Evolutionary conservation across 2,888 invertebrate species (phyloP), one percentile per base, ranked within the genome.

Genomic region (Entomobrya proxima): DNA sequence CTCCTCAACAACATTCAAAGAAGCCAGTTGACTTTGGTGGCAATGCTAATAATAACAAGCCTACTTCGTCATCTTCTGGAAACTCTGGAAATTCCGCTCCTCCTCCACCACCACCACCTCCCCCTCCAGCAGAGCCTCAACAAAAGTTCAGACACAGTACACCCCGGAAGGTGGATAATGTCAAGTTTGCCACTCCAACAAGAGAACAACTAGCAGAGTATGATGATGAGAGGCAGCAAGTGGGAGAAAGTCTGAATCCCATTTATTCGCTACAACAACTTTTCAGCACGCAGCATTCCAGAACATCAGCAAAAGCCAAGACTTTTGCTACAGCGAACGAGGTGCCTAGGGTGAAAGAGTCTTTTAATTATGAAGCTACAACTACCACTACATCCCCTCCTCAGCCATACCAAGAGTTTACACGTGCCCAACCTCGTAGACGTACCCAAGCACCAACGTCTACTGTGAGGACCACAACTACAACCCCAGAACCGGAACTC

Each of bases 101-200:
- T 18, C 78, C 78, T 9, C 83, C 67, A 11, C 76, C 72, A 27
- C 82, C 75, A 24, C 72, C 86, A 55, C 87, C 84, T 21, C 79
- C 75, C 9, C 44, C 76, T 35, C 86, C 30, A 47, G 55, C 27
- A 37, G 81, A 86, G 5, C 85, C 87, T n/a, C 86, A 87, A 1
- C 80, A 85, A 11, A 90, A 89, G 75, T 90, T 90, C 80, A 80
- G 90, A 55, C 90, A 90, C 40, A 89, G 89, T 35, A 90, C 90
- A 0, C 90, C 90, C 1, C 76, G 90, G 35, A 88, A 88, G 52
- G 89, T 89, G 27, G 89, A 88, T 52, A 87, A 88, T 47, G 88
- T 90, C 2, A 89, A 90, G 72, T 90, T 90, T 74, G 88, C 89
- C 13, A 78, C 88, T 13, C 80, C 88, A 32, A 81, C 85, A 15